A percentile compares a stretch with the other conserved stretches of the same genome.
phyloP scores from a whole-genome alignment of 1,140 invertebrate genomes.

The Colletes latitarsis region DNA sequence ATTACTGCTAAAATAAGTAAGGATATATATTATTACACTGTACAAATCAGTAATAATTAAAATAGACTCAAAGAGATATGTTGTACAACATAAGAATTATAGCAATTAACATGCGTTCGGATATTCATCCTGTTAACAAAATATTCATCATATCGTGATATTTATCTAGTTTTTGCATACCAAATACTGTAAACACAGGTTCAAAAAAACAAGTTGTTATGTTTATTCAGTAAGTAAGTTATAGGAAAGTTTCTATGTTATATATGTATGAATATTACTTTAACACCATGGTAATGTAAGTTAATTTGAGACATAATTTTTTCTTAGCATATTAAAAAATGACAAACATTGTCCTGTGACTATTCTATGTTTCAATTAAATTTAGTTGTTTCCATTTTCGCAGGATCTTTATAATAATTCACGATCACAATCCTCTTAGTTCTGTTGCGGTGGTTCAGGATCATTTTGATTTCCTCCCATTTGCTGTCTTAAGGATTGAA shows the following conservation, averaged over 20 bases:
- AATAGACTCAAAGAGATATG: slow-evolving; percentile 9
- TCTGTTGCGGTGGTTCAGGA: slow-evolving; percentile 73
- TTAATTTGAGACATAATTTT: slow-evolving; percentile 34
- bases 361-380: slow-evolving; percentile 40
- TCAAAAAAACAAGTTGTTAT: not conserved
- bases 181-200: not conserved
- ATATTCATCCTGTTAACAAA: not conserved
- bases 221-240: slow-evolving; percentile 21
- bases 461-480: slow-evolving; percentile 76
- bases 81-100: slow-evolving; percentile 20
- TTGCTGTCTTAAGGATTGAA: slow-evolving; percentile 85
- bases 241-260: slow-evolving; percentile 41
- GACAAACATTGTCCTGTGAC: slow-evolving; percentile 14
- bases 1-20: not conserved
- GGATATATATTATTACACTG: not conserved
- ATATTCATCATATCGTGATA: slow-evolving; percentile 12
- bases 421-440: slow-evolving; percentile 62
- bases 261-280: slow-evolving; percentile 23
- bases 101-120: not conserved
- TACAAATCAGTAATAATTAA: not conserved
- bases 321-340: slow-evolving; percentile 28
- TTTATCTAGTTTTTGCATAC: slow-evolving; percentile 8
- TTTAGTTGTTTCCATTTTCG: slow-evolving; percentile 28
- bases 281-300: slow-evolving; percentile 20
- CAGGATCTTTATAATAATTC: slow-evolving; percentile 34